Evolutionary conservation across 2,888 invertebrate species (phyloP).

Genomic region (Neocrepidodera transversa): DNA sequence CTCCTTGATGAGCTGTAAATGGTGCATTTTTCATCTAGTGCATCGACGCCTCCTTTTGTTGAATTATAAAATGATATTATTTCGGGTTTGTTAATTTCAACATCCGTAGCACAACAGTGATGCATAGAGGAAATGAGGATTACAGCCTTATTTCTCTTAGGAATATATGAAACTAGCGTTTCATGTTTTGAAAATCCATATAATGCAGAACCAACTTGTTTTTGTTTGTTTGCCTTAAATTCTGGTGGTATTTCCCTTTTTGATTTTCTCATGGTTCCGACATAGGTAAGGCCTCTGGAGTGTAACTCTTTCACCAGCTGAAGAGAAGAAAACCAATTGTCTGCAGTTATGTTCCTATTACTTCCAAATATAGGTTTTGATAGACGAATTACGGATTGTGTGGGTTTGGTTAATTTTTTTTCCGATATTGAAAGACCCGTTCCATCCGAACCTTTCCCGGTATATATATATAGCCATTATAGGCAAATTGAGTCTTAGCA

Average conservation of each 20-base stretch:
- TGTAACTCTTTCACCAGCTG: not conserved
- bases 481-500: conserved; percentile 13
- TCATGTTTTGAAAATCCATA: conserved; percentile 1
- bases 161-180: conserved; percentile 2
- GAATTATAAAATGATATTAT: not conserved
- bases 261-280: not conserved
- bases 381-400: conserved; percentile 6
- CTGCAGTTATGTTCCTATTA: too few relatives aligned
- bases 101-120: not conserved
- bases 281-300: conserved; percentile 1
- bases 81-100: not conserved
- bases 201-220: not conserved
- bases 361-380: not conserved
- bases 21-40: too few relatives aligned
- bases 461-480: conserved; percentile 46
- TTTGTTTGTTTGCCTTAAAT: too few relatives aligned
- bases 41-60: too few relatives aligned
- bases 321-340: not conserved
- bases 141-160: too few relatives aligned
- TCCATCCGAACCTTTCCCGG: conserved; percentile 48
- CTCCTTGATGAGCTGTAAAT: too few relatives aligned
- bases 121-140: not conserved
- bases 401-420: conserved; percentile 15
- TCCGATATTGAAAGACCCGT: conserved; percentile 35
- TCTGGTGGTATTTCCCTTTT: not conserved